phyloP scores from a whole-genome alignment of 2,888 invertebrate genomes.

The Ramazzottius varieornatus region DNA sequence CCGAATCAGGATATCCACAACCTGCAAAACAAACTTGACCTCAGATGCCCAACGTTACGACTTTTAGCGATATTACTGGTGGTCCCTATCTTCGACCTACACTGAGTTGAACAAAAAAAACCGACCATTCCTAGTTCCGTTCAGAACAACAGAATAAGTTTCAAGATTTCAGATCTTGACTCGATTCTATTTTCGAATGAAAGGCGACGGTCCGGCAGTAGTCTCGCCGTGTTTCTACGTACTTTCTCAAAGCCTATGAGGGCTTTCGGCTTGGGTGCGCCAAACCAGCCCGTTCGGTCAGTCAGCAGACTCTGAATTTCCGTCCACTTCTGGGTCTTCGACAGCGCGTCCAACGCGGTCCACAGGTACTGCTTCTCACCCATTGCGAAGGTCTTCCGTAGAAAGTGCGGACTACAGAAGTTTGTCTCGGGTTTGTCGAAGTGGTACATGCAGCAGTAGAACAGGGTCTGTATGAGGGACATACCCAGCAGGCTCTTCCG shows the following conservation, averaged over 20 bases:
- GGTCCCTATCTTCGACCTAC: no score
- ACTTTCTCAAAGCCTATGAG: not conserved
- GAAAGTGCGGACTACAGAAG: not conserved
- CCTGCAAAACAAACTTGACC: no score
- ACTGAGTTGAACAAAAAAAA: no score
- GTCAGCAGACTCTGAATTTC: not conserved
- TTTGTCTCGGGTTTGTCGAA: slow-evolving; percentile 2
- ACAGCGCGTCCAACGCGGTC: not conserved
- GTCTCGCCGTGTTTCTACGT: no score
- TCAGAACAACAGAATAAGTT: no score
- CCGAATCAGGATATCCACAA: not conserved
- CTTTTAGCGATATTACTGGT: no score
- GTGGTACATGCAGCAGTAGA: not conserved
- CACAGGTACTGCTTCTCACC: not conserved
- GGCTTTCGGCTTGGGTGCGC: not conserved
- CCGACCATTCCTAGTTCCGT: no score
- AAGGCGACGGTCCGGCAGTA: no score
- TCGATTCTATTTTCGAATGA: no score
- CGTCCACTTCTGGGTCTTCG: not conserved
- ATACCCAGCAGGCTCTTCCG: not conserved
- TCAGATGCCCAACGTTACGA: no score
- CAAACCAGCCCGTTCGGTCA: not conserved
- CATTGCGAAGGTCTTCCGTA: not conserved
- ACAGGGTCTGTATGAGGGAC: not conserved
- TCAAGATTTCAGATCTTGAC: no score